Conservation (phyloP, 2,113 vertebrate species). For the Dissostichus mawsoni region DNA sequence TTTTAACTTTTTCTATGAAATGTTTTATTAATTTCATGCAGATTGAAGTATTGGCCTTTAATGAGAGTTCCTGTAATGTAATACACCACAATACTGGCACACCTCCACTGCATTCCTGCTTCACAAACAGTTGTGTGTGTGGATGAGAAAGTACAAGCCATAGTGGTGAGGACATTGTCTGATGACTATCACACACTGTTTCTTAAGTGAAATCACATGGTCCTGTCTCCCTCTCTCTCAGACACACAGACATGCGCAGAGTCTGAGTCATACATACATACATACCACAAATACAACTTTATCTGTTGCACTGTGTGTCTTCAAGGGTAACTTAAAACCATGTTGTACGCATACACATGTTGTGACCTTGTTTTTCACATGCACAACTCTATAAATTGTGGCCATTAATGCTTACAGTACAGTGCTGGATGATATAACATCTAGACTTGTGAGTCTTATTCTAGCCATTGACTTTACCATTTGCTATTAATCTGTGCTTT, state of each 20-base stretch:
- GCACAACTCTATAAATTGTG: not conserved
- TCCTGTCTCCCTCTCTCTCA: not conserved
- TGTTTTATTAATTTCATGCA: not conserved
- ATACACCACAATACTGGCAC: not conserved
- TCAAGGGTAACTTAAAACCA: not conserved
- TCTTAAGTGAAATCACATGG: constrained; percentile 64
- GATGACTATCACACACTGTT: constrained; percentile 68
- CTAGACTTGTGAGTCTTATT: not conserved
- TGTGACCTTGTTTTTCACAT: not conserved
- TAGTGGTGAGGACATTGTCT: constrained; percentile 46
- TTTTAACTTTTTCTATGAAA: not conserved
- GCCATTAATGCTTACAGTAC: no score
- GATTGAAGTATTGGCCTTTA: not conserved
- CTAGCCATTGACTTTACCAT: not conserved
- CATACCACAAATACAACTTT: constrained; percentile 33
- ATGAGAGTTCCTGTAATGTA: constrained; percentile 2
- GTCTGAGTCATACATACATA: not conserved
- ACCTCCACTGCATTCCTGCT: constrained; percentile 18
- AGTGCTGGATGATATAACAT: not conserved
- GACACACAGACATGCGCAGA: not conserved
- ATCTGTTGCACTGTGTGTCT: not conserved
- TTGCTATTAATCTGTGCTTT: not conserved
- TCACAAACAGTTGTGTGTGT: constrained; percentile 36
- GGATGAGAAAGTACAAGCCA: constrained; percentile 47
- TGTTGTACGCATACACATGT: not conserved